phyloP scores from a whole-genome alignment of 2,888 invertebrate species.

The Rugalucina vietnamica region DNA sequence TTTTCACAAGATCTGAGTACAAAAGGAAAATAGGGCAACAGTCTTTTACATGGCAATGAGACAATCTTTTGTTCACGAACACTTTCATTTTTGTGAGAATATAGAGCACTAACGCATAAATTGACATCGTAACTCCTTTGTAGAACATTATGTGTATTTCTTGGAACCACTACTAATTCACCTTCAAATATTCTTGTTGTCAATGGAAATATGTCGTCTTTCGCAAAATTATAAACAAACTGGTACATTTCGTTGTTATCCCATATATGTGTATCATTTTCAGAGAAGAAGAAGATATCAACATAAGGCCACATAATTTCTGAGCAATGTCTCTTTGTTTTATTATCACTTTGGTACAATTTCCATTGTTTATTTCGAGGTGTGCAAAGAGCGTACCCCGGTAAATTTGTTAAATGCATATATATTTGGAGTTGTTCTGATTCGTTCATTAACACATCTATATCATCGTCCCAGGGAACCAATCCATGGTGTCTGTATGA shows the following conservation, averaged over 20 bases:
- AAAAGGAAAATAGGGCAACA: conserved; percentile 53
- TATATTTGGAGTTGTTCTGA: conserved; percentile 41
- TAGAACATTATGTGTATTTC: conserved; percentile 37
- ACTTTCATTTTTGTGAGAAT: conserved; percentile 36
- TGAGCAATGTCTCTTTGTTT: not conserved
- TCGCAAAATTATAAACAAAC: conserved; percentile 46
- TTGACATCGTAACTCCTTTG: conserved; percentile 55
- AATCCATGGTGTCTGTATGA: conserved; percentile 62
- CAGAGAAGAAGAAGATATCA: conserved; percentile 60
- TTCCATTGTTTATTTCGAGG: conserved; percentile 62
- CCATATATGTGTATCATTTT: conserved; percentile 64
- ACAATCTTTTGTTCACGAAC: not conserved
- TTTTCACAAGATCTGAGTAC: conserved; percentile 27
- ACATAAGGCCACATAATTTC: conserved; percentile 60
- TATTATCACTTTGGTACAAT: conserved; percentile 42
- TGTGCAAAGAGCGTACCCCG: conserved; percentile 35
- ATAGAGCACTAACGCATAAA: conserved; percentile 50
- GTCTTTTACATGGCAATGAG: conserved; percentile 45
- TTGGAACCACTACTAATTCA: conserved; percentile 47
- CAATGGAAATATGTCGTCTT: conserved; percentile 58
- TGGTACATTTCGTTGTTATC: conserved; percentile 51
- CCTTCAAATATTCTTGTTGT: conserved; percentile 42
- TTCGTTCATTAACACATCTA: conserved; percentile 61
- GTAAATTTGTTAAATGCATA: conserved; percentile 20
- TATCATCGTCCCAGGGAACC: conserved; percentile 70